Evolutionary conservation across 2,797 vertebrate species (phyloP).

Genomic region (Megalops cyprinoides): DNA sequence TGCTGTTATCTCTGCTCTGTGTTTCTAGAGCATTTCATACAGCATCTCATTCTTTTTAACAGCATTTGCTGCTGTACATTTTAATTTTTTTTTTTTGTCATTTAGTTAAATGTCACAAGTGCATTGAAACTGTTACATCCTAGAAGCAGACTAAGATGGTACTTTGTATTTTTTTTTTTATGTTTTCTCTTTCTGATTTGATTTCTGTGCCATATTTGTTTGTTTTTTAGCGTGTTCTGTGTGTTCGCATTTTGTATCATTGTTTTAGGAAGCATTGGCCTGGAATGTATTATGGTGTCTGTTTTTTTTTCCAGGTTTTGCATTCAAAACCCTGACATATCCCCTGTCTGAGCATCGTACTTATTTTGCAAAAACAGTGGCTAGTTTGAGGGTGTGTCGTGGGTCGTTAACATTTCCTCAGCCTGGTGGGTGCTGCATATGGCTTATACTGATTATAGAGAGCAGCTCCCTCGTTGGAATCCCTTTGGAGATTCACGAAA

Average conservation of each 20-base stretch:
- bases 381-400: no score
- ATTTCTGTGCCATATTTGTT: constrained; percentile 21
- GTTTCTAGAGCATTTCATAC: constrained; percentile 26
- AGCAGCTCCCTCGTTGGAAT: no score
- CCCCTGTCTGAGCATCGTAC: no score
- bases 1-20: background rate
- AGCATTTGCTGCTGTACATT: constrained; percentile 30
- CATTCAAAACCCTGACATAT: no score
- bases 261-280: background rate
- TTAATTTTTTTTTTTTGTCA: constrained; percentile 40
- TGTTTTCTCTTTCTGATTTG: constrained; percentile 63
- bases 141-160: constrained; percentile 16
- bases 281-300: background rate
- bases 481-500: no score
- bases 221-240: background rate
- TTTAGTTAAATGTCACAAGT: constrained; percentile 61
- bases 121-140: constrained; percentile 60
- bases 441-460: no score
- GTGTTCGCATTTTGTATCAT: background rate
- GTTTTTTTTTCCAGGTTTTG: no score
- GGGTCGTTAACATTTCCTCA: no score
- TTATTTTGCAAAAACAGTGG: no score
- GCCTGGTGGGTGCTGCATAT: no score
- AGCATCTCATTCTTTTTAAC: constrained; percentile 29
- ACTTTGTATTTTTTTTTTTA: no score